A percentile compares a stretch with the other conserved stretches of the same genome.
Conservation (phyloP, 2,888 invertebrate species). For the Lycophotia porphyrea region DNA sequence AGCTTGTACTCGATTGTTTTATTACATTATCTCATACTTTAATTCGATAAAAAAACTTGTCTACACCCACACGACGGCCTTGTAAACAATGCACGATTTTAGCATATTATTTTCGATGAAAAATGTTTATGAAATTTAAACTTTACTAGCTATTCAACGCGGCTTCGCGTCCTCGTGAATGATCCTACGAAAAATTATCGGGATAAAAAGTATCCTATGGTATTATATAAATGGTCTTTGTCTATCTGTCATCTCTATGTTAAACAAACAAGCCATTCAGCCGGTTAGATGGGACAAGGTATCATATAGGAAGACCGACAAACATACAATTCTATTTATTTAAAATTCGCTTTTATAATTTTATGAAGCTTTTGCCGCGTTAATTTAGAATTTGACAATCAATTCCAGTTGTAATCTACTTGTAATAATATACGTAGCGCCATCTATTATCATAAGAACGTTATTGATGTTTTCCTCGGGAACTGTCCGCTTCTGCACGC, state of each 20-base stretch:
- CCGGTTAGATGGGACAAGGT: neutral
- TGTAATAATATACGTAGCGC: no score
- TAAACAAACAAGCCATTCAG: neutral
- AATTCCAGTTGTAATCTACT: no score
- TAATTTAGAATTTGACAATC: no score
- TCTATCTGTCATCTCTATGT: neutral
- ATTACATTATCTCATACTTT: slow-evolving; percentile 46
- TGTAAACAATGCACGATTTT: slow-evolving; percentile 72
- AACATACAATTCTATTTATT: no score
- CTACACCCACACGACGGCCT: slow-evolving; percentile 71
- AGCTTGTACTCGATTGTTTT: slow-evolving; percentile 50
- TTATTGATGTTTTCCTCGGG: no score
- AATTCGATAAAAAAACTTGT: slow-evolving; percentile 61
- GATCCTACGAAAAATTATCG: neutral
- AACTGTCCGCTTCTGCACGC: no score
- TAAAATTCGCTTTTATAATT: neutral
- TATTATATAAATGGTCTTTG: no score
- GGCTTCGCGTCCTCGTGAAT: neutral
- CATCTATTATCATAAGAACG: no score
- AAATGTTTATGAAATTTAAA: slow-evolving; percentile 43
- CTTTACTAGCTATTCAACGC: neutral
- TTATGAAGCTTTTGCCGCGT: no score
- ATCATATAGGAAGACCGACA: neutral
- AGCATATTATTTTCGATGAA: slow-evolving; percentile 59
- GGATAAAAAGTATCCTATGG: neutral